phyloP scores from a whole-genome alignment of 2,113 vertebrate genomes.

The Sapajus apella region DNA sequence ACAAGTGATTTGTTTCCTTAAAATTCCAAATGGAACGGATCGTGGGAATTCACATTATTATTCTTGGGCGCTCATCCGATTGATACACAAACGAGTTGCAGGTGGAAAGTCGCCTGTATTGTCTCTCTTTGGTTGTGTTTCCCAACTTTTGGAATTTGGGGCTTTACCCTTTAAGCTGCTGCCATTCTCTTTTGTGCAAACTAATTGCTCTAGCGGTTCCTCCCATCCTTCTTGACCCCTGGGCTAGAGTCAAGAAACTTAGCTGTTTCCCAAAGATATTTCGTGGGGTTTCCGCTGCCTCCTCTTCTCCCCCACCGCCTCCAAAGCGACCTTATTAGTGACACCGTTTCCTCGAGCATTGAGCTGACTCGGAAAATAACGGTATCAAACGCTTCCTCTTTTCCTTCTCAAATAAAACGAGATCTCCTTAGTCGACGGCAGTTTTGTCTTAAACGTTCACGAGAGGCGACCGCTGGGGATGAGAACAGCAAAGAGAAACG shows the following conservation, averaged over 20 bases:
- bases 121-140: constrained; percentile 45
- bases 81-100: neutral
- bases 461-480: neutral
- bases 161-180: neutral
- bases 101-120: constrained; percentile 59
- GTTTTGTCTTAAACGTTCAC: neutral
- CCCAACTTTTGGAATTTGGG: constrained; percentile 44
- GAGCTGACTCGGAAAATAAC: neutral
- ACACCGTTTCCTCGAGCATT: neutral
- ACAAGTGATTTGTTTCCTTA: neutral
- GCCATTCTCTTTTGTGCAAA: neutral
- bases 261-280: constrained; percentile 48
- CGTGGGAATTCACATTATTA: neutral
- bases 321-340: neutral
- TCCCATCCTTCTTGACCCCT: neutral
- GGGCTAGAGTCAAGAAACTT: constrained; percentile 36
- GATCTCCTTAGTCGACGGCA: neutral
- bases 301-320: neutral
- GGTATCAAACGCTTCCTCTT: neutral
- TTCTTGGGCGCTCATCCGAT: neutral
- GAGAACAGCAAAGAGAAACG: neutral
- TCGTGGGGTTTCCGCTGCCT: neutral
- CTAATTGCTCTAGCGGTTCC: constrained; percentile 26
- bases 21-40: neutral
- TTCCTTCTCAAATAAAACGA: constrained; percentile 10